A percentile compares a stretch with the other conserved stretches of the same genome.
phyloP scores from a whole-genome alignment of 2,797 vertebrate species.

The Mus minutoides region DNA sequence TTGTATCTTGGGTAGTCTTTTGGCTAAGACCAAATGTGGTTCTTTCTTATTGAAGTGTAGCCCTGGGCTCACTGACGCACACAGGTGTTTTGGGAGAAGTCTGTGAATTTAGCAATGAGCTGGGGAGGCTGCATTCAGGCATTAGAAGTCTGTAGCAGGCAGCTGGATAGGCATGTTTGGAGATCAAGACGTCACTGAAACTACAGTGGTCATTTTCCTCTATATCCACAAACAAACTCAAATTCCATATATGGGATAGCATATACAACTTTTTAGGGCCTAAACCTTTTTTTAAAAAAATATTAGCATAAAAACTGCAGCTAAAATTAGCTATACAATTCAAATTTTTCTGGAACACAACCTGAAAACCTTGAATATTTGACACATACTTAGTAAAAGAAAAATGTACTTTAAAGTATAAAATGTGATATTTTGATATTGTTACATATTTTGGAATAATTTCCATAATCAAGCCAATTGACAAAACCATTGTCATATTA shows the following conservation, averaged over 20 bases:
- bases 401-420: not conserved
- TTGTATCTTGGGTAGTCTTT: too few species aligned
- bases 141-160: not conserved
- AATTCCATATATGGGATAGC: not conserved
- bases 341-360: not conserved
- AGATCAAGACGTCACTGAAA: not conserved
- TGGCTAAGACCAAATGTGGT: too few species aligned
- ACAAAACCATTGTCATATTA: not conserved
- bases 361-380: not conserved
- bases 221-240: not conserved
- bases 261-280: not conserved
- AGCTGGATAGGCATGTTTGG: not conserved
- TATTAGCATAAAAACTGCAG: not conserved
- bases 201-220: not conserved
- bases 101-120: not conserved
- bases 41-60: not conserved
- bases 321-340: constrained; percentile 42
- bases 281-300: too few species aligned
- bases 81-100: not conserved
- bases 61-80: not conserved
- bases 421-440: not conserved
- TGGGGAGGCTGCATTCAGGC: not conserved
- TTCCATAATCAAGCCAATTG: not conserved
- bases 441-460: not conserved
- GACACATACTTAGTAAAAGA: not conserved